Evolutionary conservation across 2,888 invertebrate genomes (phyloP), one percentile per base, ranked within the genome.

Genomic region (Lagria hirta): DNA sequence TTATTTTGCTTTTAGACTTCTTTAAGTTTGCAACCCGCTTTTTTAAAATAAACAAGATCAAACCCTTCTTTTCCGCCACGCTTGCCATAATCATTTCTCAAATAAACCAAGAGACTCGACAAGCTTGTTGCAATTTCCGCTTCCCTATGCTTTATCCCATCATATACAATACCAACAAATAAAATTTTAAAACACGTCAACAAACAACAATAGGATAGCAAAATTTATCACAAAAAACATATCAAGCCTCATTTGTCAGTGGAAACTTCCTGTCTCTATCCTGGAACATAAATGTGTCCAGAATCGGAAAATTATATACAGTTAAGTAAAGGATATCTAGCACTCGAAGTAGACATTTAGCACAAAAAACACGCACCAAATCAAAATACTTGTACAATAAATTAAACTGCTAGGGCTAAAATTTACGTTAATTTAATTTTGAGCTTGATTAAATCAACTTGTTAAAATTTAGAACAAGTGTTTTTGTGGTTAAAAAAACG

Each of bases 181-280:
- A n/a, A n/a, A n/a, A n/a, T n/a, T n/a, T n/a, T n/a, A n/a, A n/a
- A n/a, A n/a, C n/a, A n/a, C n/a, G n/a, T n/a, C n/a, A n/a, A n/a
- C n/a, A n/a, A n/a, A n/a, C n/a, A n/a, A n/a, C n/a, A n/a, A n/a
- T n/a, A 33, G 16, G 33, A 32, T 18, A 24, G 5, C 20, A 11
- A 18, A 41, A 41, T 33, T 41, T 43, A 43, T 43, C 35, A 35
- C 22, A 28, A 35, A 42, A 29, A 43, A 30, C 37, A 27, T 26
- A 48, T 48, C 45, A 49, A 37, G 42, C 14, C 40, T 44, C 48
- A 45, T 49, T 49, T 42, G 49, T 45, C 49, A 49, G 27, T 18
- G 28, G 38, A 33, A 41, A 49, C 41, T 36, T 42, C 49, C 37
- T 45, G 37, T 30, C 34, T 45, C 28, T 38, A 33, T 38, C 32